Conservation (phyloP, 2,113 vertebrate species). For the Dasyurus viverrinus region DNA sequence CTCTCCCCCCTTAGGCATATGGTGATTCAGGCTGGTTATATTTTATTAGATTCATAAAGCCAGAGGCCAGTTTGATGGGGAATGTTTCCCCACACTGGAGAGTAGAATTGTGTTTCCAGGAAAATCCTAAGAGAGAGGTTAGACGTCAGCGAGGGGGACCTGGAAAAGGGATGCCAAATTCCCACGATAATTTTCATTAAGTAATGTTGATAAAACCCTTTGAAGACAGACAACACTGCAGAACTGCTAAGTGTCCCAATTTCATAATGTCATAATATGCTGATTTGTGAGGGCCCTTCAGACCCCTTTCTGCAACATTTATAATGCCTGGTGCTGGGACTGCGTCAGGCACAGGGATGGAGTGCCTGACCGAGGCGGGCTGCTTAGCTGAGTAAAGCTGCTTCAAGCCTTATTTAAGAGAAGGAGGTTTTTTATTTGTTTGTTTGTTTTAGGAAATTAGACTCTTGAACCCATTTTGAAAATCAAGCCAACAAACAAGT, state of each 20-base stretch:
- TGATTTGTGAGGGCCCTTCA: background rate
- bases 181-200: background rate
- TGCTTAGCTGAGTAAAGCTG: background rate
- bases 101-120: background rate
- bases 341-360: too few species aligned
- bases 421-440: background rate
- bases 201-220: background rate
- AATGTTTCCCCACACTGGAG: background rate
- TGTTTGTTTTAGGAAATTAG: background rate
- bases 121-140: slow-evolving; percentile 11
- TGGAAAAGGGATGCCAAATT: background rate
- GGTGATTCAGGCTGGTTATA: background rate
- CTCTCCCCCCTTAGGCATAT: background rate
- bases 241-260: background rate
- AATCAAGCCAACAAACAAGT: background rate
- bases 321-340: background rate
- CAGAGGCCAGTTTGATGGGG: background rate
- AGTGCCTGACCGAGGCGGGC: background rate
- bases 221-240: slow-evolving; percentile 1
- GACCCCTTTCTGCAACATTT: background rate
- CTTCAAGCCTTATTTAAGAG: background rate
- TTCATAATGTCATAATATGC: background rate
- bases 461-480: background rate
- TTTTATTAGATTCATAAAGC: background rate
- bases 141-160: background rate